Conservation (phyloP, 2,113 vertebrate species). For the Agapornis roseicollis region DNA sequence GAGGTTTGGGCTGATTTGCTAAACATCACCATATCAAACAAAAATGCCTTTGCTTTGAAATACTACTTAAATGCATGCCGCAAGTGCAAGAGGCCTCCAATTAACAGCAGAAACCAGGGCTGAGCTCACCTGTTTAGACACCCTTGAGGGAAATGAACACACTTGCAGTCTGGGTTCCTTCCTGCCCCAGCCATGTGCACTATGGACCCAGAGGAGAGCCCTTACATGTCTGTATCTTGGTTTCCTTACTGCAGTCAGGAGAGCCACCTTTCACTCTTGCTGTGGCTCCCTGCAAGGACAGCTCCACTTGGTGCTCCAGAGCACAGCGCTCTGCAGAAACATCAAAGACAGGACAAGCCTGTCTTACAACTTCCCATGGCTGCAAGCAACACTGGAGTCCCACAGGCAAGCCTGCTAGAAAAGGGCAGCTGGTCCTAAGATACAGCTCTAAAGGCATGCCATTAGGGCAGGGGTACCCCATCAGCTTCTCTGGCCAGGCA, state of each 20-base stretch:
- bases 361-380: neutral
- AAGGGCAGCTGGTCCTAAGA: neutral
- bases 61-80: neutral
- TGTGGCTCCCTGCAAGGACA: neutral
- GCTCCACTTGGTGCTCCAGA: neutral
- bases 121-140: neutral
- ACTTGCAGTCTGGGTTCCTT: neutral
- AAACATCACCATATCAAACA: neutral
- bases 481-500: neutral
- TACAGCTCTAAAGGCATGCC: neutral
- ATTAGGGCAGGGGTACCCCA: neutral
- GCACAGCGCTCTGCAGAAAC: neutral
- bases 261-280: neutral
- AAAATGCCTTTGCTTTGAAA: neutral
- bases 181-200: rapidly evolving
- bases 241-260: neutral
- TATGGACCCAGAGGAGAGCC: neutral
- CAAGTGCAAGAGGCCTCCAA: neutral
- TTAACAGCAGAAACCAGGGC: neutral
- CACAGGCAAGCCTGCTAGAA: neutral
- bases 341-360: neutral
- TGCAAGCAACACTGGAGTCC: neutral
- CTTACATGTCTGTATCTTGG: rapidly evolving
- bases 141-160: neutral
- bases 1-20: neutral